phyloP scores from a whole-genome alignment of 2,797 vertebrate genomes.

The Scolopax rusticola region DNA sequence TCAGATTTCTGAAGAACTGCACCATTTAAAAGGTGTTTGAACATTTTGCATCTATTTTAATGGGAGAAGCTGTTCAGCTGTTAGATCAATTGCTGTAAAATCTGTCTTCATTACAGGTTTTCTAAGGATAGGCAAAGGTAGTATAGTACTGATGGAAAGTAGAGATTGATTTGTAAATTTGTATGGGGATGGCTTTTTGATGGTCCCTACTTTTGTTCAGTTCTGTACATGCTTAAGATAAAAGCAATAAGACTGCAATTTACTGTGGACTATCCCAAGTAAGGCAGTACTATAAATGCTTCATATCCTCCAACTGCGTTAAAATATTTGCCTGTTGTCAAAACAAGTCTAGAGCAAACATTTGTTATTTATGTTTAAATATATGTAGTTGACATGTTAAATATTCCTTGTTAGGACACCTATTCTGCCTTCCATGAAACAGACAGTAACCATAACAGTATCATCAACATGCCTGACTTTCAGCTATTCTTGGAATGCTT shows the following conservation, averaged over 20 bases:
- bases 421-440: slow-evolving; percentile 79
- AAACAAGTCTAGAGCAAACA: background rate
- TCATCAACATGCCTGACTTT: slow-evolving; percentile 76
- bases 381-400: background rate
- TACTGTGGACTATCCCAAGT: background rate
- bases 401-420: slow-evolving; percentile 73
- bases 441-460: slow-evolving; percentile 78
- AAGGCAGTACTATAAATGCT: background rate
- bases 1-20: background rate
- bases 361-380: background rate
- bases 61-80: background rate
- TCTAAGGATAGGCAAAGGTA: background rate
- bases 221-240: background rate
- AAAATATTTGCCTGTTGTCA: background rate
- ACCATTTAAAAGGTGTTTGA: background rate
- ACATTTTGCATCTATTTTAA: background rate
- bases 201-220: background rate
- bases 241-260: background rate
- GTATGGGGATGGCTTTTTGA: background rate
- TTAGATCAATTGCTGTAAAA: background rate
- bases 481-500: slow-evolving; percentile 70
- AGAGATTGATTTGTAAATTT: background rate
- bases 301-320: background rate
- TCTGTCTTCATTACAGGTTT: background rate
- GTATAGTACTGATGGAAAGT: background rate